These are phyloP conservation scores for Caenorhabditis panamensis DNA, from an alignment of 2,888 invertebrate genomes.

Conservation along the genomic window DNA sequence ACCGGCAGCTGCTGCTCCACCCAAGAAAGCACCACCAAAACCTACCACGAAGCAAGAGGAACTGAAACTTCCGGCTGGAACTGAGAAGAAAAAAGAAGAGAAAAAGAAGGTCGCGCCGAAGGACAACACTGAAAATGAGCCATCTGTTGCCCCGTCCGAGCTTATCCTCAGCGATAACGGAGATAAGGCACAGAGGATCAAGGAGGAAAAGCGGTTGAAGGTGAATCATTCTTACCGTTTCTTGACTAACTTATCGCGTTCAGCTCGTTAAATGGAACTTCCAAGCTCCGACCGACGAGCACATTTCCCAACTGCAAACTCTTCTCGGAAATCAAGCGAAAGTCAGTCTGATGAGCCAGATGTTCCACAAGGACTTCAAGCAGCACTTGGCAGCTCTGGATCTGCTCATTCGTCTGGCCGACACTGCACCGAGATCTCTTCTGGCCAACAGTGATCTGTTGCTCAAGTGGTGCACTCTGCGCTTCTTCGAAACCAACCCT, in stretches of 20 bases:
- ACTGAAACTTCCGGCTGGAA: slow-evolving; percentile 46
- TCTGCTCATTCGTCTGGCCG: slow-evolving; percentile 84
- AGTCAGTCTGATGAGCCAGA: slow-evolving; percentile 84
- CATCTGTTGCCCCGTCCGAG: slow-evolving; percentile 49
- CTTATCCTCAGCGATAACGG: slow-evolving; percentile 79
- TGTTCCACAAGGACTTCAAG: slow-evolving; percentile 96
- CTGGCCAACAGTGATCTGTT: slow-evolving; percentile 94
- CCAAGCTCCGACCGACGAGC: slow-evolving; percentile 90
- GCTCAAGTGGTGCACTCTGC: slow-evolving; percentile 94
- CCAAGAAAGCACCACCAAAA: slow-evolving; percentile 44
- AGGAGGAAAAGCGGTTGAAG: slow-evolving; percentile 95
- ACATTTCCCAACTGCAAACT: slow-evolving; percentile 91
- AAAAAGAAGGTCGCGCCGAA: slow-evolving; percentile 28
- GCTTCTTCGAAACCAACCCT: slow-evolving; percentile 99
- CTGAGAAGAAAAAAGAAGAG: slow-evolving; percentile 51
- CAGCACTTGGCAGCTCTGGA: slow-evolving; percentile 96
- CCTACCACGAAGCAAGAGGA: slow-evolving; percentile 39
- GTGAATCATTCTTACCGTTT: slow-evolving; percentile 77
- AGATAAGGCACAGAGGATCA: slow-evolving; percentile 92
- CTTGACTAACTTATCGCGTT: slow-evolving; percentile 21
- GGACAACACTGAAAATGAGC: slow-evolving; percentile 55
- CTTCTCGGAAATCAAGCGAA: slow-evolving; percentile 95
- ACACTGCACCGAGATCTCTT: slow-evolving; percentile 85
- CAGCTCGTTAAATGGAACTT: slow-evolving; percentile 80
- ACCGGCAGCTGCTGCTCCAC: slow-evolving; percentile 42